Evolutionary conservation across 2,797 vertebrate species (phyloP), one percentile per base, ranked within the genome.

Genomic region (Typhlichthys subterraneus): DNA sequence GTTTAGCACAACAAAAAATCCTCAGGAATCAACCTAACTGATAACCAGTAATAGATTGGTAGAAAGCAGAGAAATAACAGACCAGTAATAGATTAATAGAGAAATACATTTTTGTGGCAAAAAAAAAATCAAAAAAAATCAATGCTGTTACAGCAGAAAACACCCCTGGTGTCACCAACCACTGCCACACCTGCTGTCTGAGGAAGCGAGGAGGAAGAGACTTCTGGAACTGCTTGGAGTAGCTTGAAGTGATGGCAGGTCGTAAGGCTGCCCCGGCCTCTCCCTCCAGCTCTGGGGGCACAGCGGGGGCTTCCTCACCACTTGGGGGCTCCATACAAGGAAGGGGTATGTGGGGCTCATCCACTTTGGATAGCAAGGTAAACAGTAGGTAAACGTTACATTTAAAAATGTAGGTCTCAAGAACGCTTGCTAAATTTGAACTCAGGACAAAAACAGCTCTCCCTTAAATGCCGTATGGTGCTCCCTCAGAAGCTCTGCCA

Each of bases 161-260:
- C 31, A 45, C 42, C 15, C 54, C 54, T 57, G 2, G 38, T 8
- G 38, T 42, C 38, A 9, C 38, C 7, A 42, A 42, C 38, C 15
- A 73, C 10, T 53, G 1, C 48, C 19, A 72, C 91, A 98, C 97
- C 96, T 99, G 98, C 67, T 99, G 98, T 78, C 98, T 93, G 75
- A 99, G 97, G 85, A 99, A 99, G 68, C 98, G 93, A 51, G 98
- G 98, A 17, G 98, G 98, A 49, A 99, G 84, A 60, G 97, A 97
- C 72, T 99, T 99, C 77, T 99, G 98, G 86, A 99, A 99, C 82
- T 99, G 98, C 80, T 99, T 99, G 58, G 97, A 99, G 88, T 99
- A 99, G 78, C 97, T 96, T 0, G 96, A 96, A 65, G 95, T 93
- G 38, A 97, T 88, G 68, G 97, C 88, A 62, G 96, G 97, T 55